These are phyloP conservation scores for Apodemia hepburni DNA, from an alignment of 2,888 invertebrate species.

Conservation along the genomic window DNA sequence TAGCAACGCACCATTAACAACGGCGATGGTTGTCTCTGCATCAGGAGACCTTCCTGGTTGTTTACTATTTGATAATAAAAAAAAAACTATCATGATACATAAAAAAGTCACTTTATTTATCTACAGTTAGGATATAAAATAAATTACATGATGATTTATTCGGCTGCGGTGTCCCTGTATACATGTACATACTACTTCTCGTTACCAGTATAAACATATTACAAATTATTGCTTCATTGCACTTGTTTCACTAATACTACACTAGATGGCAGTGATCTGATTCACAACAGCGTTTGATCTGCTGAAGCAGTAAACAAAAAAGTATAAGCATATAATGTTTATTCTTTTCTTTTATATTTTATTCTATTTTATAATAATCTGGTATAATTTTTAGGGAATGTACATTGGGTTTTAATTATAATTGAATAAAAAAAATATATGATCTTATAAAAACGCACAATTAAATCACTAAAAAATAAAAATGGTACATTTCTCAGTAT, in stretches of 20 bases:
- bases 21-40: too few species aligned
- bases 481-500: too few species aligned
- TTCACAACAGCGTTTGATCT: constrained; percentile 3
- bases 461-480: too few species aligned
- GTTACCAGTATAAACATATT: constrained; percentile 35
- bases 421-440: too few species aligned
- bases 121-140: constrained; percentile 79
- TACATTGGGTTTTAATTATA: too few species aligned
- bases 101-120: constrained; percentile 77
- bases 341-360: neutral
- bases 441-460: too few species aligned
- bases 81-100: constrained; percentile 50
- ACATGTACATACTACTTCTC: constrained; percentile 44
- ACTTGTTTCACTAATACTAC: constrained; percentile 25
- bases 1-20: too few species aligned
- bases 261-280: constrained; percentile 18
- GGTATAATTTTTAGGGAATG: neutral
- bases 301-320: neutral
- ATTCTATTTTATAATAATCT: neutral
- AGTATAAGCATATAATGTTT: neutral
- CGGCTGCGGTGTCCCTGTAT: constrained; percentile 56
- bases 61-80: neutral
- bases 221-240: constrained; percentile 39
- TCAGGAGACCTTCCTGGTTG: too few species aligned
- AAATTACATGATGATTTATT: constrained; percentile 68